Conservation (phyloP, 2,888 invertebrate species). For the Entomobrya multifasciata region DNA sequence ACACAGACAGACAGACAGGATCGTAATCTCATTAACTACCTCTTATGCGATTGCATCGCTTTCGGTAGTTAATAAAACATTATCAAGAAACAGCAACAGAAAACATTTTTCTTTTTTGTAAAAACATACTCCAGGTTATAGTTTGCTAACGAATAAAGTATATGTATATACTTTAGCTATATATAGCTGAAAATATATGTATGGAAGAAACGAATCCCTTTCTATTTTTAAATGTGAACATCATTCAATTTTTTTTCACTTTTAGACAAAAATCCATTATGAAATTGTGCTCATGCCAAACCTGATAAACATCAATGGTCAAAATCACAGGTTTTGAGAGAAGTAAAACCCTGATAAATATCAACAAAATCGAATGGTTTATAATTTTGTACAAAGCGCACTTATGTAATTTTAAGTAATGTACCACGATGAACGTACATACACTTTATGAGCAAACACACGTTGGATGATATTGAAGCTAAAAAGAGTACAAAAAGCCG, state of each 20-base stretch:
- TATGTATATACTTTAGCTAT: no score
- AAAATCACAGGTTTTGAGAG: slow-evolving; percentile 30
- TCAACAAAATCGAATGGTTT: slow-evolving; percentile 38
- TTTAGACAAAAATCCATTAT: slow-evolving; percentile 11
- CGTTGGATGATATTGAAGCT: background rate
- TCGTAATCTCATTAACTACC: no score
- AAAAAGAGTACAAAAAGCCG: background rate
- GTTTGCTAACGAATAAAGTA: background rate
- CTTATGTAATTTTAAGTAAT: slow-evolving; percentile 24
- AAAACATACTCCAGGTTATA: background rate
- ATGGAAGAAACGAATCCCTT: background rate
- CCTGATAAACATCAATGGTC: slow-evolving; percentile 53
- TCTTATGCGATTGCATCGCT: no score
- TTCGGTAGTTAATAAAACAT: no score
- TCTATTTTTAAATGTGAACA: slow-evolving; percentile 1
- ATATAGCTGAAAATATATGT: no score
- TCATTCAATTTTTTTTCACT: background rate
- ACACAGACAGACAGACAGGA: no score
- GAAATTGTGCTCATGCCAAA: slow-evolving; percentile 43
- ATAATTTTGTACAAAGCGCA: background rate
- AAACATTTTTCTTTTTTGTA: background rate
- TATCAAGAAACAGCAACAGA: background rate
- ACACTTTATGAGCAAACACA: background rate
- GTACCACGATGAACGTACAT: background rate
- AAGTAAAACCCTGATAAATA: slow-evolving; percentile 40